Base-by-base conservation (phyloP, 2,113 vertebrate species). In the Ciconia boyciana region DNA sequence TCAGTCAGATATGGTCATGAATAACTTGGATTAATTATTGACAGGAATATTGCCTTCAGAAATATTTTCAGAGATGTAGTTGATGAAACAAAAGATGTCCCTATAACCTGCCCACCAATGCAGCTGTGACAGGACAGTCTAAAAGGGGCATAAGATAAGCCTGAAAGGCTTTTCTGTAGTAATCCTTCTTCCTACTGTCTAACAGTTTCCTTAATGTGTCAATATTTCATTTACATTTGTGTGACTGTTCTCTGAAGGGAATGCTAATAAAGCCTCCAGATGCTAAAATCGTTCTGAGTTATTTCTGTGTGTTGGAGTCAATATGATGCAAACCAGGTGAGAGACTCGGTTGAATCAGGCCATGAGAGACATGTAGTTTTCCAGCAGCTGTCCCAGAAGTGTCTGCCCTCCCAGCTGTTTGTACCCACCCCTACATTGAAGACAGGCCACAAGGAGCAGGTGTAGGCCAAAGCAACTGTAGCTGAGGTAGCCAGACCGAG, bases 181-280 rank as follows among this genome's bases (percentile, higher is more conserved):
- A 77, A 96, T 87, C 58, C 36, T 87, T 85, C 62, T 94, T 93
- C 46, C 58, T 85, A 28, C 46, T 74, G 87, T 91, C 95, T 93
- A 62, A 58, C 52, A 24, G 64, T 88, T 90, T 89, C 79, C 76
- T 76, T 94, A 85, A 79, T 55, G 39, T 95, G 92, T 92, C 95
- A 81, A 78, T 96, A 95, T 90, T 94, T 87, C 10, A 1, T 76
- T 93, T 86, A 39, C 48, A n/a, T 97, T 66, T 34, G 13, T 86
- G 58, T 90, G 82, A 58, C 69, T 55, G 7, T 87, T 78, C 80
- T 87, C 66, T 91, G 70, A 96, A 78, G 41, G 72, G 89, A 96
- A 89, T 91, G 46, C 69, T 77, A 78, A 84, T 94, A 83, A 89
- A 94, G 62, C 55, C 58, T 87, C 32, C 82, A 81, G 71, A 89